Evolutionary conservation across 2,113 vertebrate species (phyloP), one percentile per base, ranked within the genome.

Genomic region (Corydoras maculifer): DNA sequence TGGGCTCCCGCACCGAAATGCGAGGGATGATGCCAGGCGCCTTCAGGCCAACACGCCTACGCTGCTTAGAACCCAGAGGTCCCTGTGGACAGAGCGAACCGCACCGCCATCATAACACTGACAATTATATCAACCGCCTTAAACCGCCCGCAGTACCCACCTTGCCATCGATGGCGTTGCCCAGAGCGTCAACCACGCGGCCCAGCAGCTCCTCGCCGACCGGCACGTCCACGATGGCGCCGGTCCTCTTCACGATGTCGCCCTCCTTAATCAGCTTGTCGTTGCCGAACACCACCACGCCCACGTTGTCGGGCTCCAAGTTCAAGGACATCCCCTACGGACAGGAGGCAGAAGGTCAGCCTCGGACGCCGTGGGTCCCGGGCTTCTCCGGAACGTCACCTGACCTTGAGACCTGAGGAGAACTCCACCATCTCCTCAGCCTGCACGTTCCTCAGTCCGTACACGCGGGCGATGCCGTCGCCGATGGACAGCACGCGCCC

Each of bases 361-460:
- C 18, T 25, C 18, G 18, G 18, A 25, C 18, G 18, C 18, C 18
- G 18, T 25, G 18, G 18, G 18, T 25, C 18, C 18, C 18, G 18
- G 18, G 4, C 35, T 25, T 30, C 4, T 4, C 74, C 35, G 18
- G 18, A 60, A 31, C 1, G 14, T 29, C 2, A 0, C 2, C 72
- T 74, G 79, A 95, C 97, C 87, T 99, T 99, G 63, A 99, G 85
- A 2, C 97, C 97, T 70, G 97, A 99, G 32, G 97, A 99, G 85
- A 99, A 99, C 10, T 99, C 97, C 82, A 99, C 97, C 97, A 99
- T 99, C 89, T 99, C 97, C 78, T 98, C 97, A 18, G 97, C 96
- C 83, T 98, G 96, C 71, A 99, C 96, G 73, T 99, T 98, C 74
- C 94, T 94, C 13, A 99, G 86, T 0, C 97, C 97, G 0, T 98